Percentiles rank a stretch among this genome's conserved stretches.
These are phyloP conservation scores for Zaprionus tsacasi DNA, from an alignment of 1,140 invertebrate species.

Conservation along the genomic window DNA sequence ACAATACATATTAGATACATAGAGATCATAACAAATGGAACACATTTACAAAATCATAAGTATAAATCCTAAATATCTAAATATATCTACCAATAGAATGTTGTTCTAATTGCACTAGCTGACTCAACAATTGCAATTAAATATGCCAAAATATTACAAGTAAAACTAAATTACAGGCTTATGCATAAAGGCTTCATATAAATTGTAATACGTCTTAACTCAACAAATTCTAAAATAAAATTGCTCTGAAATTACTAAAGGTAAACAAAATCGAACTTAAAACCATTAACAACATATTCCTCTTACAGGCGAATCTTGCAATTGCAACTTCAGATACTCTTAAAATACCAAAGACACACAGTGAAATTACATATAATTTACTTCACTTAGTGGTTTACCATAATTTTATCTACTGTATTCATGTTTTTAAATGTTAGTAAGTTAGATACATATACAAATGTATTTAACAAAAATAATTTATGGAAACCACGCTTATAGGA, in stretches of 20 bases:
- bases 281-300: conserved; percentile 53
- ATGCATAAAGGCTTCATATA: conserved; percentile 33
- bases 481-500: conserved; percentile 3
- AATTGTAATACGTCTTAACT: conserved; percentile 26
- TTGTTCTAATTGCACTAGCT: conserved; percentile 6
- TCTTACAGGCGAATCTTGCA: conserved; percentile 26
- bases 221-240: conserved; percentile 50
- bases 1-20: conserved; percentile 31
- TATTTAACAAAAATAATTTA: not conserved
- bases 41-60: conserved; percentile 50
- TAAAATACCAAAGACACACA: conserved; percentile 33
- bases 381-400: conserved; percentile 2
- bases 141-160: conserved; percentile 16
- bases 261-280: conserved; percentile 64
- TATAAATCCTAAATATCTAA: conserved; percentile 14
- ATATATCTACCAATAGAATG: conserved; percentile 28
- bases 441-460: conserved; percentile 2
- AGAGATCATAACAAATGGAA: conserved; percentile 26
- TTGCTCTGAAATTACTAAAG: conserved; percentile 69
- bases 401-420: not conserved
- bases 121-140: conserved; percentile 14
- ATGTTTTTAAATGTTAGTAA: not conserved
- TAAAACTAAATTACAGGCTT: conserved; percentile 32
- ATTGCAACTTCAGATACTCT: conserved; percentile 16
- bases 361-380: conserved; percentile 15